Evolutionary conservation across 2,797 vertebrate genomes (phyloP), one percentile per base, ranked within the genome.

Genomic region (Austrolebias charrua): DNA sequence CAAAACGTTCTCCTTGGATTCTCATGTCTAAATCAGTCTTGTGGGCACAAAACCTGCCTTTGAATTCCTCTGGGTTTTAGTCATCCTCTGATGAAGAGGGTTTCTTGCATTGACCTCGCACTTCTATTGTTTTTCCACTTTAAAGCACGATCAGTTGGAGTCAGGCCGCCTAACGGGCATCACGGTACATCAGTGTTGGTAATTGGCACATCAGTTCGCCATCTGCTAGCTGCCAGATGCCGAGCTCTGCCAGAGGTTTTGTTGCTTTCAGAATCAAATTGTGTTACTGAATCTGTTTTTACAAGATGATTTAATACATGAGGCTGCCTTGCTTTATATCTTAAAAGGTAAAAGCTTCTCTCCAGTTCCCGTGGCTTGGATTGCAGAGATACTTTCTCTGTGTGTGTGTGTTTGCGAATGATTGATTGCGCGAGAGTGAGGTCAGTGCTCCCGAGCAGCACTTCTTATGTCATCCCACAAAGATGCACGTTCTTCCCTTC

Each of bases 351-450:
- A 88, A 86, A 67, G 24, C 49, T 54, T 43, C 60, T 49, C 65
- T 82, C 66, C 24, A 50, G 2, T 58, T 79, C 79, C 63, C 66
- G 38, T 69, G 71, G 40, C 45, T 73, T 20, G 18, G 71, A 49
- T 76, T 86, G 88, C 69, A 60, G 47, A 28, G 48, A 13, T 5
- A 48, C 75, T 70, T 76, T 70, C 14, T 18, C n/a, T n/a, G n/a
- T n/a, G 8, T 46, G 15, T 45, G 15, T 45, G 16, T n/a, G 24
- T 43, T 43, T 12, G 71, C 60, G 40, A 63, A 84, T 89, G 86
- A 89, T 89, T 89, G 83, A 91, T 91, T 65, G 83, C 60, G 76
- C 47, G 51, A 70, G 58, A 84, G 83, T 90, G 86, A 89, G 88
- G 82, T 87, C 85, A 89, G 74, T 10, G 61, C 78, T 81, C 85